These are phyloP conservation scores for Thermophis baileyi DNA, from an alignment of 2,113 vertebrate genomes.

Conservation along the genomic window DNA sequence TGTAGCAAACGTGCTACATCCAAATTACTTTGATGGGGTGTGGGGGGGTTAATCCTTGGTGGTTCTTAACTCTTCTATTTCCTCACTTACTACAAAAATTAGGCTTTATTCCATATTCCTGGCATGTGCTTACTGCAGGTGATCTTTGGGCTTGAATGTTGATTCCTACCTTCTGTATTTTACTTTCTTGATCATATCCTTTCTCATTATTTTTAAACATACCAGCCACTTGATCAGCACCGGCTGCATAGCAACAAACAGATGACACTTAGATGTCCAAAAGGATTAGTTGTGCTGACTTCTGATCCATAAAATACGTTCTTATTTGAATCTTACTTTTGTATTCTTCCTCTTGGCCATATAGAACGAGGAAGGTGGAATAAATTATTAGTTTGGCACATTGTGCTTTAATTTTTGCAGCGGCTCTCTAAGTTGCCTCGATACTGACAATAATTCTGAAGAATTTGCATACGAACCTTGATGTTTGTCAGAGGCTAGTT, in stretches of 20 bases:
- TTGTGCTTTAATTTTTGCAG: constrained; percentile 18
- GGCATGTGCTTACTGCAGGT: background rate
- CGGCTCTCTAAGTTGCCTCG: background rate
- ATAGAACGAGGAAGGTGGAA: constrained; percentile 14
- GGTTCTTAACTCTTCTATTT: background rate
- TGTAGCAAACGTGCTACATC: background rate
- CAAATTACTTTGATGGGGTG: background rate
- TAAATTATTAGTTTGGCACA: background rate
- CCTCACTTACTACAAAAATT: background rate
- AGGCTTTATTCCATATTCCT: background rate
- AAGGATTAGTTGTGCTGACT: background rate
- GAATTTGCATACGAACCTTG: constrained; percentile 8
- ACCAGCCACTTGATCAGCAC: constrained; percentile 20
- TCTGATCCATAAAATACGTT: constrained; percentile 10
- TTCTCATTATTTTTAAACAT: constrained; percentile 26
- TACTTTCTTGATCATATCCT: constrained; percentile 17
- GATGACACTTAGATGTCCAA: constrained; percentile 4
- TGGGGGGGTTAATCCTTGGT: background rate
- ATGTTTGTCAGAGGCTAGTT: background rate
- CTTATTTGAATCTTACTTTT: background rate
- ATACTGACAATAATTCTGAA: background rate
- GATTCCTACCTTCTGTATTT: background rate
- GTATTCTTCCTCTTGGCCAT: constrained; percentile 10
- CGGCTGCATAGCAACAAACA: constrained; percentile 23
- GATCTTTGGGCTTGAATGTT: background rate